A percentile compares a stretch with the other conserved stretches of the same genome.
phyloP scores from a whole-genome alignment of 2,888 invertebrate species.

The Drosophila pseudotakahashii region DNA sequence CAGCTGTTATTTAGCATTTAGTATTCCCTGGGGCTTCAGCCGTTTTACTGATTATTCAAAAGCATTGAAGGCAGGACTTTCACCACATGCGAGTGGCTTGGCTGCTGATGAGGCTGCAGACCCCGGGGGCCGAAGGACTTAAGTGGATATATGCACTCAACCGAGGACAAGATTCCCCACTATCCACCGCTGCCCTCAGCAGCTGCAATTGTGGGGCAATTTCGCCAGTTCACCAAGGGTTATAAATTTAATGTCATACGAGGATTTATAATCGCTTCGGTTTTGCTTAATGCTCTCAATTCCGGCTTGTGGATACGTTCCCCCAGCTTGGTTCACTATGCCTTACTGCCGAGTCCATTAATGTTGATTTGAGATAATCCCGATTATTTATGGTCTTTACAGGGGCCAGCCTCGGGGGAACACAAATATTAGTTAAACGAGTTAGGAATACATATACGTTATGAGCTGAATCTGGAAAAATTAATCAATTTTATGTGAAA shows the following conservation, averaged over 20 bases:
- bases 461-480: neutral
- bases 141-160: slow-evolving; percentile 34
- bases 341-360: slow-evolving; percentile 22
- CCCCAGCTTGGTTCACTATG: slow-evolving; percentile 3
- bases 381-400: slow-evolving; percentile 15
- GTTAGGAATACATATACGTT: too few relatives aligned
- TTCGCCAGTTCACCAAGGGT: slow-evolving; percentile 32
- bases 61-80: slow-evolving; percentile 19
- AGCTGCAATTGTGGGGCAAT: slow-evolving; percentile 32
- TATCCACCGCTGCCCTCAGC: slow-evolving; percentile 18
- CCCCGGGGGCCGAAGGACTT: slow-evolving; percentile 36
- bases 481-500: too few relatives aligned
- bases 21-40: slow-evolving; percentile 11
- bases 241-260: slow-evolving; percentile 37
- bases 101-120: slow-evolving; percentile 21
- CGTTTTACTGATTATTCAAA: slow-evolving; percentile 48
- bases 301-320: neutral
- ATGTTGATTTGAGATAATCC: slow-evolving; percentile 22
- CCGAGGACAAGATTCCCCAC: slow-evolving; percentile 30
- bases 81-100: slow-evolving; percentile 35
- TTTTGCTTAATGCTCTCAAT: slow-evolving; percentile 20
- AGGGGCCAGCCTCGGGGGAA: neutral
- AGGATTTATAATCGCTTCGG: slow-evolving; percentile 42
- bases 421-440: neutral
- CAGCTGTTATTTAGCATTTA: slow-evolving; percentile 55